Base-by-base conservation (phyloP, 2,888 invertebrate species). In the Tyria jacobaeae region DNA sequence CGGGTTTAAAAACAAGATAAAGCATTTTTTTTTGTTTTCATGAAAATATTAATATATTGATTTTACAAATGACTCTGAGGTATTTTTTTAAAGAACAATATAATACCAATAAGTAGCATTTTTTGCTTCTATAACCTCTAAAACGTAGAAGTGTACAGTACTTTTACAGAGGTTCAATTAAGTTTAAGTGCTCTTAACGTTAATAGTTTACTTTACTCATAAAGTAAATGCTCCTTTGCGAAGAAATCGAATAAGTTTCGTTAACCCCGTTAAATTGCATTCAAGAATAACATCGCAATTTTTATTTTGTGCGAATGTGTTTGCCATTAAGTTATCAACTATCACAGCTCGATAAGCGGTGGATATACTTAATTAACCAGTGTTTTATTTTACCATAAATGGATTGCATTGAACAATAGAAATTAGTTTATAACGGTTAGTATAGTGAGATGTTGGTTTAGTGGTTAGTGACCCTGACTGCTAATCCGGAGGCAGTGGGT, bases 311-410 rank as follows among this genome's bases (percentile, higher is more conserved):
- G 14, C 12, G 21, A 17, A 51, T 21, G 47, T 24, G 24, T 51
- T 44, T 35, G 21, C 51, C 7, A 51, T 41, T 44, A 10, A 44
- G 21, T 21, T 21, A 24, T 24, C 51, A 51, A 50, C 10, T 50
- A 50, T 17, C 5, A 50, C 3, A 31, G 9, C n/a, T 15, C 6
- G 17, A 50, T 34, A 34, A 39, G 15, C 39, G 15, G 15, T 39
- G n/a, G 37, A 31, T 6, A 50, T 27, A 25, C 7, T 48, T 1
- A 48, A 27, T 25, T 48, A 27, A n/a, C 48, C 48, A 48, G 25
- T n/a, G n/a, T 14, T 48, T 14, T 25, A 15, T 6, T 31, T 17
- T 21, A 17, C 2, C 21, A 5, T 34, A 12, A 50, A 10, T 17
- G 6, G 3, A 34, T 50, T 15, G 14, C 10, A 34, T 50, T 21